phyloP scores from a whole-genome alignment of 2,113 vertebrate genomes.

The Atractosteus spatula region DNA sequence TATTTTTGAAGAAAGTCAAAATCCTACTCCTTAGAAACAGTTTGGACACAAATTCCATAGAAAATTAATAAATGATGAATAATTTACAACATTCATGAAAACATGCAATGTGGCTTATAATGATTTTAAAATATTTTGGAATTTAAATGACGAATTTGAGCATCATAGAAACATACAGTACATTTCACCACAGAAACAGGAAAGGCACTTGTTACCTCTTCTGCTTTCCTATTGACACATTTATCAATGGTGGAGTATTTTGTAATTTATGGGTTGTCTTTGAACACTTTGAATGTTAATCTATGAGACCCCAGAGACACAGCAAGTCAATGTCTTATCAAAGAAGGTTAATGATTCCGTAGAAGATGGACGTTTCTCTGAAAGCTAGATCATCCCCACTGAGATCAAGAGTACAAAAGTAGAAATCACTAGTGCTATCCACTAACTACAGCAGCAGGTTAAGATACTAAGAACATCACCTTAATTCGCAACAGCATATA shows the following conservation, averaged over 20 bases:
- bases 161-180: too few relatives aligned
- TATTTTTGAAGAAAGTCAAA: too few relatives aligned
- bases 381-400: background rate
- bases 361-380: constrained; percentile 4
- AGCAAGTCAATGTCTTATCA: constrained; percentile 35
- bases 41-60: too few relatives aligned
- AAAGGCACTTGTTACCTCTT: background rate
- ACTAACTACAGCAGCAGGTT: background rate
- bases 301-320: constrained; percentile 15
- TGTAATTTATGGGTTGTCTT: constrained; percentile 24
- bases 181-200: too few relatives aligned
- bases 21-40: too few relatives aligned
- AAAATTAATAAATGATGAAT: too few relatives aligned
- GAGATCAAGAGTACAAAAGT: background rate
- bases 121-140: too few relatives aligned
- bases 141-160: too few relatives aligned
- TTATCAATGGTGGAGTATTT: background rate
- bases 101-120: too few relatives aligned
- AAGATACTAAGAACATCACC: background rate
- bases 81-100: too few relatives aligned
- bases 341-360: constrained; percentile 19
- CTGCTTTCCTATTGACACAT: constrained; percentile 1
- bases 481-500: background rate
- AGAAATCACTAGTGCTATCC: background rate
- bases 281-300: constrained; percentile 8